Base-by-base conservation (phyloP, 2,113 vertebrate species). In the Calidris pugnax region DNA sequence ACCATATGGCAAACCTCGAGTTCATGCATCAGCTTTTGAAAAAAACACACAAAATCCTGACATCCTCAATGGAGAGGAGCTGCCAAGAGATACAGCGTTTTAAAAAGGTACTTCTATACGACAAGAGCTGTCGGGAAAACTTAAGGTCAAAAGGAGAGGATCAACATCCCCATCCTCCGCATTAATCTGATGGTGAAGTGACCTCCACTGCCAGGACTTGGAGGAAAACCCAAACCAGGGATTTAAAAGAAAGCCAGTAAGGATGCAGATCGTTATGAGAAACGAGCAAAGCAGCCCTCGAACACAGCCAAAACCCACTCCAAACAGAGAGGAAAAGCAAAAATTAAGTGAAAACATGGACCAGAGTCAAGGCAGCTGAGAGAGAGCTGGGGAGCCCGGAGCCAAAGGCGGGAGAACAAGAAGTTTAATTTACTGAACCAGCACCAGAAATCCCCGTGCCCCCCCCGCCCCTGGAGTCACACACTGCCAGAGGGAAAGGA, bases 141-240 rank as follows among this genome's bases (percentile, higher is more conserved):
- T 37, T 45, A 1, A 1, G 48, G n/a, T 35, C 57, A 23, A 28
- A 18, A 48, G 47, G 23, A 50, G 45, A n/a, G 37, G 55, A 76
- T 17, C n/a, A 20, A 30, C 45, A 3, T 30, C n/a, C 8, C 50
- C 33, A 12, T 7, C 16, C 27, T 16, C 14, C 6, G 4, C 0
- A 6, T 5, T 24, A 35, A 17, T 2, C 5, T 1, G 28, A 33
- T 0, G 14, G 8, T 4, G 12, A 43, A 43, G 63, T 2, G 45
- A 59, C 28, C 69, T 50, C 30, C 39, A 1, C 0, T 4, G 30
- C 27, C 20, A 5, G 62, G 28, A 27, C 18, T 37, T 3, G 5
- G 35, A 50, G 79, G 22, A n/a, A 33, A 33, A 37, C 69, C 20
- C 22, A 13, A 47, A 48, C 26, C 32, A 6, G 27, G 56, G 67